Evolutionary conservation across 64 coral and sea anemone genomes (phyloP), one percentile per base, ranked within the genome.

Genomic region (Pocillopora verrucosa): DNA sequence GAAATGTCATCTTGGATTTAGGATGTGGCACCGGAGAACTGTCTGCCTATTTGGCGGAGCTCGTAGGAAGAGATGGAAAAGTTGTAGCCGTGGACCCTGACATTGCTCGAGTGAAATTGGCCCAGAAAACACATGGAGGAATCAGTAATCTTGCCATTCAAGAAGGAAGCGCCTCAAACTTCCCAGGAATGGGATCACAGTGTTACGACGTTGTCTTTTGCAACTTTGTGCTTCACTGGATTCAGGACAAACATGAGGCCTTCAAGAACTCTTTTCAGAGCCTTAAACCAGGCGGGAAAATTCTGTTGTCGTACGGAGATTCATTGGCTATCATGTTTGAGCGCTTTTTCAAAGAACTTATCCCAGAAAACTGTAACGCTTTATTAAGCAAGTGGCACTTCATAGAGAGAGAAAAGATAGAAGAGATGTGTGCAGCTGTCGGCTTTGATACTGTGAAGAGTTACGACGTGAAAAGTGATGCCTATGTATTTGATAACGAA

Each of bases 21-120:
- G 86, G 86, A 11, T 87, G 86, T 13, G 86, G 86, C 36, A 87
- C 86, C 17, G 86, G 86, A 0, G 74, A 87, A n/a, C 24, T 87
- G 72, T 75, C 86, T 0, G 86, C 45, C 15, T 73, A 73, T 19
- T 16, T 87, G 34, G 67, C 73, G 1, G 38, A 59, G 73, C 84
- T 59, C 26, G 68, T 87, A 14, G 34, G 38, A 60, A 1, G 16
- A 35, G 37, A 60, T 15, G 72, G 86, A 20, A 87, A 76, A 59
- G 74, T 87, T 34, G 34, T 76, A 37, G 86, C 51, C 72, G 70
- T 87, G 61, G 86, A 87, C 22, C 84, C 84, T 36, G 84, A 87
- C 45, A 34, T 38, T 25, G 69, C 58, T 34, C 69, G 84, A 14
- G 30, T 87, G 5, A 76, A 87, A 60, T n/a, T 87, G 24, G 86